phyloP scores from a whole-genome alignment of 2,888 invertebrate species.

The Blastobasis adustella region DNA sequence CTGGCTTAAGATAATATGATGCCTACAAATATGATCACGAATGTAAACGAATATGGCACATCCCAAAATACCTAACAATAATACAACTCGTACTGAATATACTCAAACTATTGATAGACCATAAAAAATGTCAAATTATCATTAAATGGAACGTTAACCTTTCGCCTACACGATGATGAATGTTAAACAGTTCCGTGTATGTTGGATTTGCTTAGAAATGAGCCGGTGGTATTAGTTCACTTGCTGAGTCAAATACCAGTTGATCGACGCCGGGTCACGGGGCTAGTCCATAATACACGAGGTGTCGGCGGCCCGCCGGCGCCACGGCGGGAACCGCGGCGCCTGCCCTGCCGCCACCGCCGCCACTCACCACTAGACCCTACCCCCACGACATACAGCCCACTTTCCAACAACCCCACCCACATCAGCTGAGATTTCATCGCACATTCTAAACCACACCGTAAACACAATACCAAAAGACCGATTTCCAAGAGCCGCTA shows the following conservation, averaged over 20 bases:
- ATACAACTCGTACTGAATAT: too few species aligned
- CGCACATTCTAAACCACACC: conserved; percentile 25
- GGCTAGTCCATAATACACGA: conserved; percentile 73
- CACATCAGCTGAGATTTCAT: conserved; percentile 36
- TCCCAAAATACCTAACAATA: too few species aligned
- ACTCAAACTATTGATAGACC: too few species aligned
- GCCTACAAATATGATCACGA: too few species aligned
- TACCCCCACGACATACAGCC: conserved; percentile 9
- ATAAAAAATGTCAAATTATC: too few species aligned
- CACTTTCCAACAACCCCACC: conserved; percentile 12
- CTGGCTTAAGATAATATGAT: too few species aligned
- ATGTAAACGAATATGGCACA: too few species aligned
- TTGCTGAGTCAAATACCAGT: conserved; percentile 65
- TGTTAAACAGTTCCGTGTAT: conserved; percentile 36
- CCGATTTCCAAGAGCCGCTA: conserved; percentile 14
- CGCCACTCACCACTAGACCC: conserved; percentile 15
- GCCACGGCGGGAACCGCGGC: conserved; percentile 66
- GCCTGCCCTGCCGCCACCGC: conserved; percentile 60
- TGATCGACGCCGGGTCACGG: conserved; percentile 70
- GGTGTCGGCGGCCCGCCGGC: conserved; percentile 71
- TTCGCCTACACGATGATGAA: conserved; percentile 15
- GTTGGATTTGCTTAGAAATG: conserved; percentile 47
- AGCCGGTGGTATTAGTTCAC: conserved; percentile 45
- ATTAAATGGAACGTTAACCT: not conserved
- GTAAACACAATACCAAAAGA: conserved; percentile 18